Percentiles rank a stretch among this genome's conserved stretches.
phyloP scores from a whole-genome alignment of 1,140 invertebrate genomes.

The Drosophila pruinosa region DNA sequence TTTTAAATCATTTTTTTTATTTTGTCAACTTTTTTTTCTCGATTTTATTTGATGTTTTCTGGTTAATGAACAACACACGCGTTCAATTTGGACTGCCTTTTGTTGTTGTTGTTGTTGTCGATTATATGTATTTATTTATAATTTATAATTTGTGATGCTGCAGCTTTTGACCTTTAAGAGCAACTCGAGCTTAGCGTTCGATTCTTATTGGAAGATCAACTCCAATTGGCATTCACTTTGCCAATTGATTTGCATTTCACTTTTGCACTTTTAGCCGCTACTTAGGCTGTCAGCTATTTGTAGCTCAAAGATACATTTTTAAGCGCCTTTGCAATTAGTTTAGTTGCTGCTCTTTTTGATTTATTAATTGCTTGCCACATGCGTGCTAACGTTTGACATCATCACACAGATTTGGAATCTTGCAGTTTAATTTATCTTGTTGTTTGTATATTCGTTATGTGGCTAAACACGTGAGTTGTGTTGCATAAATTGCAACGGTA shows the following conservation, averaged over 20 bases:
- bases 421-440: constrained; percentile 10
- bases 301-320: constrained; percentile 27
- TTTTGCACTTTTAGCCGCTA: constrained; percentile 30
- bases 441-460: constrained; percentile 9
- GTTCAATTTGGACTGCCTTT: constrained; percentile 9
- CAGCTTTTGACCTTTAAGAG: constrained; percentile 61
- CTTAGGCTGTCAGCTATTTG: constrained; percentile 5
- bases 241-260: constrained; percentile 42
- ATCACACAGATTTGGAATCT: constrained; percentile 42
- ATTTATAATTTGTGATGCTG: constrained; percentile 16
- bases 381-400: constrained; percentile 35
- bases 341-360: neutral
- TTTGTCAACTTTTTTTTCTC: neutral
- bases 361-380: constrained; percentile 71
- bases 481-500: constrained; percentile 14
- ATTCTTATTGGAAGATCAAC: neutral
- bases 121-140: constrained; percentile 18
- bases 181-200: neutral
- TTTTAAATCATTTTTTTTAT: constrained; percentile 16
- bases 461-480: constrained; percentile 26
- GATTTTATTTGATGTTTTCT: neutral
- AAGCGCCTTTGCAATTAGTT: constrained; percentile 7
- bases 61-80: constrained; percentile 34
- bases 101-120: constrained; percentile 1
- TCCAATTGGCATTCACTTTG: constrained; percentile 35